Evolutionary conservation across 2,113 vertebrate species (phyloP), one percentile per base, ranked within the genome.

Genomic region (Ailurus styani): DNA sequence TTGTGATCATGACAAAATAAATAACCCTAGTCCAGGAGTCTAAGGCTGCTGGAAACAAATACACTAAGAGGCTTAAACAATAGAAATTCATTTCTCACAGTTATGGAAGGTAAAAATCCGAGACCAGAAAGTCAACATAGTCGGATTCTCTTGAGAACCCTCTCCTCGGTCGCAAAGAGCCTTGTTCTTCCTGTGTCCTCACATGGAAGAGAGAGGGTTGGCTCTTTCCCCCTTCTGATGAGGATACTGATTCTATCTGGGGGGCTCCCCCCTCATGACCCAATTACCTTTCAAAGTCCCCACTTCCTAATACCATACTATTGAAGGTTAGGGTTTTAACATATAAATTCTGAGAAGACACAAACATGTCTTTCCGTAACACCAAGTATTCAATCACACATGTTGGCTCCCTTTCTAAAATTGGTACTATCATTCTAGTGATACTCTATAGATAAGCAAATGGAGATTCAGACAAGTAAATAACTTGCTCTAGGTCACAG

Each of bases 361-460:
- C 31, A 85, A 6, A 37, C 9, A 45, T 4, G 37, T 79, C n/a
- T 23, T 23, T 31, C 25, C 7, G 6, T 42, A 81, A 42, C 3
- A 62, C 21, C 7, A 95, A 73, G 98, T 98, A 98, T 98, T 98
- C 98, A 98, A 98, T 99, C 98, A 99, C 98, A 99, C 98, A 99
- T 98, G 98, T 98, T 98, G 96, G 98, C 98, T 99, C 98, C 98
- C 99, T 98, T 97, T 92, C 97, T 98, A 78, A 73, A 52, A 84
- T 45, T 13, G 25, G 21, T 79, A 57, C 45, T 60, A n/a, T 83
- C 15, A 10, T 47, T 68, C 52, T 68, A 68, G 66, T 68, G 66
- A 68, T 68, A 40, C 70, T 95, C 64, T 73, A 42, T 31, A 57
- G 45, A 54, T 45, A 42, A 95, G 9, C 57, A 88, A 78, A 47